phyloP scores from a whole-genome alignment of 2,797 vertebrate genomes.

The Poliocrania exsul region DNA sequence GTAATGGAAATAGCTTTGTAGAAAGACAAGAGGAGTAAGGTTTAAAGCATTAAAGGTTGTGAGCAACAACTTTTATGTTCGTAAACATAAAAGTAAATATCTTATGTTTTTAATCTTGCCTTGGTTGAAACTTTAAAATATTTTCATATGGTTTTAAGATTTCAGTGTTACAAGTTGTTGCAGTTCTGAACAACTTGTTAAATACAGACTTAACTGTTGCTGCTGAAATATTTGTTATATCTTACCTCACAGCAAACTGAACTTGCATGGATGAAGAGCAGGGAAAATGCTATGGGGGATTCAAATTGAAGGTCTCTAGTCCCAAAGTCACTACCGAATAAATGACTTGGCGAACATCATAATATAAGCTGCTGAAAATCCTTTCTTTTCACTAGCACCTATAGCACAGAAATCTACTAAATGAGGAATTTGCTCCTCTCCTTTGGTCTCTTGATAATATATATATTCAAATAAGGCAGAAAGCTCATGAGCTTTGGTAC shows the following conservation, averaged over 20 bases:
- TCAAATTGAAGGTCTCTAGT: background rate
- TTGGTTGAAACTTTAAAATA: background rate
- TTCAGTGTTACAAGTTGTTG: background rate
- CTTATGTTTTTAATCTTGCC: background rate
- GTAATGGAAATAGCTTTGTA: background rate
- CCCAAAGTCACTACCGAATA: background rate
- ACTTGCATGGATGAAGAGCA: background rate
- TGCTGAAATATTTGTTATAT: background rate
- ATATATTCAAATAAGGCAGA: background rate
- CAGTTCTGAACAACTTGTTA: background rate
- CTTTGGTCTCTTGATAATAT: background rate
- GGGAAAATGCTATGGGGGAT: background rate
- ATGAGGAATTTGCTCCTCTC: background rate
- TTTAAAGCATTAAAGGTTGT: background rate
- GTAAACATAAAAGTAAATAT: background rate
- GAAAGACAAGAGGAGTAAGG: background rate
- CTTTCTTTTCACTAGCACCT: background rate
- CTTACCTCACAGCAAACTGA: background rate
- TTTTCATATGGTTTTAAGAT: background rate
- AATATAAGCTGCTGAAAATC: too few relatives aligned
- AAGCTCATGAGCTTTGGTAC: background rate
- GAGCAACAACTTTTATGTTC: background rate
- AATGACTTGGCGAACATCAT: background rate
- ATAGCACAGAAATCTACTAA: background rate
- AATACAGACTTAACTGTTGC: background rate